phyloP scores from a whole-genome alignment of 2,888 invertebrate genomes.

The Standfussiana lucernea region DNA sequence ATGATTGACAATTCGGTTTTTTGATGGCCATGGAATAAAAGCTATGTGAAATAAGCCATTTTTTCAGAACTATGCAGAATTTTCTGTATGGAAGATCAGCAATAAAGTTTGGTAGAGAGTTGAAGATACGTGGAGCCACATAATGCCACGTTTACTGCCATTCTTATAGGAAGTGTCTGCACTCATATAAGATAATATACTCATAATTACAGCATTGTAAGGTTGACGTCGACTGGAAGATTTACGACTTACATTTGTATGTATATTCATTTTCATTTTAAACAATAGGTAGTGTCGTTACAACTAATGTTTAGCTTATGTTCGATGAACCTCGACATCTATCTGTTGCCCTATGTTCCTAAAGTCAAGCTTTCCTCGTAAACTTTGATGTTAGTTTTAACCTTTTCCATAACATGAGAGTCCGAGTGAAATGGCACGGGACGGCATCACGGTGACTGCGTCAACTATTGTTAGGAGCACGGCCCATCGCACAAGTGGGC shows the following conservation, averaged over 20 bases:
- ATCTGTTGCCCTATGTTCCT: neutral
- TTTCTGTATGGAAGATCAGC: too few relatives aligned
- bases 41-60: too few relatives aligned
- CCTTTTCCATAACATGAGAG: conserved; percentile 29
- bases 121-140: too few relatives aligned
- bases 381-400: conserved; percentile 29
- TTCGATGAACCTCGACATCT: neutral
- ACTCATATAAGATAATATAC: too few relatives aligned
- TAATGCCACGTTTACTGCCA: too few relatives aligned
- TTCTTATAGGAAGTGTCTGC: neutral
- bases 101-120: too few relatives aligned
- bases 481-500: conserved; percentile 73
- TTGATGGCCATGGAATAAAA: too few relatives aligned
- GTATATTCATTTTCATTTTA: neutral
- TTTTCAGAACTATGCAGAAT: too few relatives aligned
- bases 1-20: too few relatives aligned
- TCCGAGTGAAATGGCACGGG: conserved; percentile 53
- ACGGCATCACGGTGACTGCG: conserved; percentile 65
- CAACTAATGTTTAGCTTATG: neutral
- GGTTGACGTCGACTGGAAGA: neutral
- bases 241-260: neutral
- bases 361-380: neutral
- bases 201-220: conserved; percentile 4
- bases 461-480: conserved; percentile 76
- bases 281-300: neutral